Evolutionary conservation across 2,113 vertebrate genomes (phyloP).

Genomic region (Procavia capensis): DNA sequence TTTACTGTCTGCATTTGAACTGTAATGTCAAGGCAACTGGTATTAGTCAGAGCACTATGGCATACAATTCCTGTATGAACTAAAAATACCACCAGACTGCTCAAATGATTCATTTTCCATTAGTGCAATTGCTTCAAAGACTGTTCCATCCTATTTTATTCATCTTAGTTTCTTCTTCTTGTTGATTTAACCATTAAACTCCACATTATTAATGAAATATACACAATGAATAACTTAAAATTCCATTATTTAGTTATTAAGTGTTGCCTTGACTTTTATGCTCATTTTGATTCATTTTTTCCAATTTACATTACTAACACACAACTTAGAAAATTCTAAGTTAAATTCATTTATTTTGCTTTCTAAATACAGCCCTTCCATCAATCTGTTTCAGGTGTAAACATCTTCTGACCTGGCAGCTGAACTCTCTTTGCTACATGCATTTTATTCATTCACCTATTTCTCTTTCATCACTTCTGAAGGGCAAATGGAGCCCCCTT

Average conservation of each 20-base stretch:
- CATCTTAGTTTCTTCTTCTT: background rate
- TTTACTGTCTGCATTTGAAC: background rate
- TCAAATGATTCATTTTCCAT: constrained; percentile 46
- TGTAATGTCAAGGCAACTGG: background rate
- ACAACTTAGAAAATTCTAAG: constrained; percentile 8
- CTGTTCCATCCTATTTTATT: constrained; percentile 18
- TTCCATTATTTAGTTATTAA: constrained; percentile 42
- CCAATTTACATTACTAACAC: background rate
- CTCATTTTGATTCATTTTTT: constrained; percentile 38
- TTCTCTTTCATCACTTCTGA: background rate
- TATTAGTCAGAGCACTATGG: background rate
- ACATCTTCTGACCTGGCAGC: background rate
- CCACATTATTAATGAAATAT: background rate
- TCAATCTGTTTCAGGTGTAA: background rate
- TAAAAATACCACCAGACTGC: background rate
- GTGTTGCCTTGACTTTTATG: background rate
- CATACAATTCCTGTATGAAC: background rate
- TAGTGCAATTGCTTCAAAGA: background rate
- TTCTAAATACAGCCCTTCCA: background rate
- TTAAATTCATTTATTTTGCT: background rate
- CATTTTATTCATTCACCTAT: background rate
- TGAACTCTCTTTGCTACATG: background rate
- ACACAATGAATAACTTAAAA: constrained; percentile 8
- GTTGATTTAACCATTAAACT: background rate
- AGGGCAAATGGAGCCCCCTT: background rate